Conservation (phyloP, 2,113 vertebrate species). For the Podarcis muralis region DNA sequence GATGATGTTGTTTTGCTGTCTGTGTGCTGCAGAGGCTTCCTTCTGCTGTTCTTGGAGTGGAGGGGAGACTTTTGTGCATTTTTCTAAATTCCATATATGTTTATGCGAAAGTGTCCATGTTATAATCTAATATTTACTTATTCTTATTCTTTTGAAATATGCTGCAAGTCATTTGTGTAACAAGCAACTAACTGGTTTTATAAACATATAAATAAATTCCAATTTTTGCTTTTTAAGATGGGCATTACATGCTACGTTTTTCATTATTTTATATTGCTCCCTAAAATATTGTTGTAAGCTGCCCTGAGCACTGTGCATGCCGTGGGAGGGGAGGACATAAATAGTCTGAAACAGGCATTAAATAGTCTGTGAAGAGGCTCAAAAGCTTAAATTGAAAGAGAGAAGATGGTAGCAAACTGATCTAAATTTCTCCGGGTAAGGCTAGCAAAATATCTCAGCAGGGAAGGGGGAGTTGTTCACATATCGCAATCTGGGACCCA, state of each 20-base stretch:
- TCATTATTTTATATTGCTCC: not conserved
- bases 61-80: too few species aligned
- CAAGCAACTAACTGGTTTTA: too few species aligned
- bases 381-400: not conserved
- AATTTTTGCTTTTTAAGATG: not conserved
- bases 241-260: not conserved
- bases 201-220: not conserved
- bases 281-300: not conserved
- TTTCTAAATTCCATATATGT: too few species aligned
- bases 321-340: not conserved
- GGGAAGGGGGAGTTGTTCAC: not conserved
- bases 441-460: not conserved
- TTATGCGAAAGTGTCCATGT: too few species aligned
- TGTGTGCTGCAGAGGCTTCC: too few species aligned
- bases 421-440: conserved; percentile 29
- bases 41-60: too few species aligned
- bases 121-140: too few species aligned
- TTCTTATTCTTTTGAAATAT: too few species aligned
- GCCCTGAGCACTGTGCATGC: not conserved
- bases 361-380: not conserved
- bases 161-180: too few species aligned
- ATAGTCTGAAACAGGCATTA: not conserved
- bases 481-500: not conserved
- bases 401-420: conserved; percentile 2
- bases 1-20: too few species aligned